Conservation (phyloP, 2,888 invertebrate species). For the Campoletis raptor region DNA sequence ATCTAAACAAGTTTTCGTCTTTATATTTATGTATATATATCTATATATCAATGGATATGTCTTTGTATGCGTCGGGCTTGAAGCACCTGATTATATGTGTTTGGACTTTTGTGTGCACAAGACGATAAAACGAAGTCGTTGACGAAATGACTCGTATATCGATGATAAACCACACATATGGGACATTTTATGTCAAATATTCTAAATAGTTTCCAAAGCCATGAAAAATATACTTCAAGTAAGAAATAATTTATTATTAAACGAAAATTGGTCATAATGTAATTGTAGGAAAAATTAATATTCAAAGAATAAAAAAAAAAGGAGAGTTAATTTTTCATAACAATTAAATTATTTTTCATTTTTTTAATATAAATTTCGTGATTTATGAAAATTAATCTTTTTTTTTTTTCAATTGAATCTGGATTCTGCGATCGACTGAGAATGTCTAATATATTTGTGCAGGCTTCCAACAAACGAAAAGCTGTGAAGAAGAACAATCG, state of each 20-base stretch:
- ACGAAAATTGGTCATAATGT: neutral
- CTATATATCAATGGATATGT: neutral
- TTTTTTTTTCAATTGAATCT: neutral
- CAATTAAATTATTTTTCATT: neutral
- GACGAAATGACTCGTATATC: conserved; percentile 37
- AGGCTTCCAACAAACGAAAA: neutral
- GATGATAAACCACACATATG: conserved; percentile 24
- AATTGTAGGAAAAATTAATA: neutral
- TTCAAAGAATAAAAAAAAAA: too few species aligned
- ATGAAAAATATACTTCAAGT: neutral
- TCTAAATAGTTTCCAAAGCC: neutral
- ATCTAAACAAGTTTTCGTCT: conserved; percentile 38
- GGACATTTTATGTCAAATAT: conserved; percentile 24
- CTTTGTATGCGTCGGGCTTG: neutral
- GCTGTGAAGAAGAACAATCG: neutral
- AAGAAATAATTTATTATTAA: neutral
- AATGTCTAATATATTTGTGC: neutral
- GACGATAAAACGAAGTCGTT: conserved; percentile 53
- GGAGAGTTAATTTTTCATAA: neutral
- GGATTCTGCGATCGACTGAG: neutral
- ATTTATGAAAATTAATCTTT: neutral
- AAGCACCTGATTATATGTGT: conserved; percentile 12
- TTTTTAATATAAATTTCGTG: neutral
- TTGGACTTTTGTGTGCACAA: conserved; percentile 23
- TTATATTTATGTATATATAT: neutral